These are phyloP conservation scores for Lophochroa leadbeateri DNA, from an alignment of 2,113 vertebrate species.

Conservation along the genomic window DNA sequence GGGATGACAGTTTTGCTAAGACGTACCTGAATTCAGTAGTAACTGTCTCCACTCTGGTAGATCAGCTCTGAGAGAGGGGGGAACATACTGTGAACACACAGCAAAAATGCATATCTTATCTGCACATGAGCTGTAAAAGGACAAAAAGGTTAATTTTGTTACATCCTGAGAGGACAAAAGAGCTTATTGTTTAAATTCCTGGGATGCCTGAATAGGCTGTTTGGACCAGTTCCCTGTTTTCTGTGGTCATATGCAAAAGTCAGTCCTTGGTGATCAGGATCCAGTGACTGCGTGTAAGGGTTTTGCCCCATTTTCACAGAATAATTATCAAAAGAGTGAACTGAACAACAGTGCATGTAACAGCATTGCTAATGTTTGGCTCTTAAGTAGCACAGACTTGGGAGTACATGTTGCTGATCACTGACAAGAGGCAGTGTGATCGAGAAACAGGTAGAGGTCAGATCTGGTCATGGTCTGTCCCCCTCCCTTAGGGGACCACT, in stretches of 20 bases:
- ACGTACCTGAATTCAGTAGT: background rate
- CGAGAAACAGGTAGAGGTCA: background rate
- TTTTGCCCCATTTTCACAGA: background rate
- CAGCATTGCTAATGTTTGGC: background rate
- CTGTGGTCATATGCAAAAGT: rapidly evolving
- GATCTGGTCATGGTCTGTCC: background rate
- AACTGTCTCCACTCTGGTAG: background rate
- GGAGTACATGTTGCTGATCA: background rate
- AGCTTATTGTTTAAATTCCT: background rate
- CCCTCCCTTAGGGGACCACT: background rate
- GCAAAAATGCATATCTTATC: background rate
- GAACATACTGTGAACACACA: background rate
- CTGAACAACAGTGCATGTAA: background rate
- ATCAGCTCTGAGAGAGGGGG: background rate
- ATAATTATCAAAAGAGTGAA: background rate
- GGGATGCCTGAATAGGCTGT: background rate
- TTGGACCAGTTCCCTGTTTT: background rate
- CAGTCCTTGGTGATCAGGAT: background rate
- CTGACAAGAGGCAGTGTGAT: rapidly evolving
- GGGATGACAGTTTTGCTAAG: background rate
- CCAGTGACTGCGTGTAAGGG: background rate
- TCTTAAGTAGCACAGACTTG: background rate
- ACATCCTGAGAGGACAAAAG: background rate
- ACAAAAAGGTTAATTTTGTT: background rate
- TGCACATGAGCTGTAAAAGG: background rate